Evolutionary conservation across 2,888 invertebrate species (phyloP), one percentile per base, ranked within the genome.

Genomic region (Sycophila texana): DNA sequence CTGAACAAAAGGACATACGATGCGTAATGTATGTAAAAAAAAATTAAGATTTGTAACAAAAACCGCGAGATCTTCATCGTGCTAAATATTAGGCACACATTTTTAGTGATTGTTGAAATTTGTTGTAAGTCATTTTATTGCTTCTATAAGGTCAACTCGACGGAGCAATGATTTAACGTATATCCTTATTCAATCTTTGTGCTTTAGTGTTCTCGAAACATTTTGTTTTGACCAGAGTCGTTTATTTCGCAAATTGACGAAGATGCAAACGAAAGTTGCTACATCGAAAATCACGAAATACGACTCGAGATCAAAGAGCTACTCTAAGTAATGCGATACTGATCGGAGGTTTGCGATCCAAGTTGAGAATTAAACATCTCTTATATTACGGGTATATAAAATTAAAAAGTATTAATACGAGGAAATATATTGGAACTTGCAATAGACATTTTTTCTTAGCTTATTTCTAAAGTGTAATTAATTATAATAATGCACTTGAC

Each of bases 1-100:
- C 16, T 55, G 18, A 80, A 77, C 55, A 60, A 30, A 66, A 26
- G 60, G 61, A 66, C 49, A 68, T 61, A 61, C 61, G 67, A 63
- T 63, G 65, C 51, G 55, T 73, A 63, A 30, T 61, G n/a, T 14
- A 39, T 10, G 7, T 20, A 4, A 20, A 51, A 13, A 18, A 61
- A 39, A 39, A 39, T 39, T 10, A 39, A 39, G 39, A 39, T 39
- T 39, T 10, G 10, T 39, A 39, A 7, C 7, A 39, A 39, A 39
- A 10, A 39, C 7, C 39, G 39, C 39, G 10, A 39, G 39, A 39
- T 10, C 10, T 39, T 10, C 10, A 39, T 39, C 39, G 39, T 39
- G 39, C 39, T 10, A 39, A 39, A 39, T 39, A 39, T 39, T 39
- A 39, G 39, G 39, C 39, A 39, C 39, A 39, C 10, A 39, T 39